Base-by-base conservation (phyloP, 1,140 invertebrate genomes). In the Cydia strobilella region DNA sequence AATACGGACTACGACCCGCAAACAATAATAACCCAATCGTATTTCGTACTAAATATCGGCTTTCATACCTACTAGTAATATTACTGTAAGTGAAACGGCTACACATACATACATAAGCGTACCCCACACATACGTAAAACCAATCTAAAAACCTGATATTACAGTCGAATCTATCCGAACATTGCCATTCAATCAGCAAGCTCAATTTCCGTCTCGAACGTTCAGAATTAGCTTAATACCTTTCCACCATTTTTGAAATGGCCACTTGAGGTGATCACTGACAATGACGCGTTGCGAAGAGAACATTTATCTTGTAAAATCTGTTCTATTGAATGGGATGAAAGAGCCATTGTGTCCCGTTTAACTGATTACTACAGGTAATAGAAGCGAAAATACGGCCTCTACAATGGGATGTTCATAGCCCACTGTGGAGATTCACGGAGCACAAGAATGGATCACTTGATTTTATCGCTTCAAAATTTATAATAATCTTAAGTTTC, bases 281-380 rank as follows among this genome's bases (percentile, higher is more conserved):
- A 39, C 76, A 77, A 77, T 77, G 76, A 71, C 62, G 59, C 45
- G 54, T 20, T 25, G 23, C 51, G 73, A 59, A 51, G 39, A 48
- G 66, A 51, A 74, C 76, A 77, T 77, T 77, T 72, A 77, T 77
- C 76, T 77, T 75, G 69, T 45, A 71, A 75, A 77, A 74, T 77
- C 76, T 77, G 73, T 77, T 74, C 76, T 51, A 73, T 76, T 76
- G 54, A 76, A 76, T 76, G 35, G 74, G 39, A 54, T 72, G 66
- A 72, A 74, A 77, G 73, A 72, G 66, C 76, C 59, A 77, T 77
- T 77, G 76, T 77, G 75, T 71, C 76, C 23, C 76, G 25, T 69
- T 35, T 72, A 77, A 74, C 76, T 77, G 76, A 77, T 77, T 77
- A 77, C 76, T 66, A 75, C 65, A 77, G 66, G 76, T 77, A 77